Percentiles rank a stretch among this genome's conserved stretches.
These are phyloP conservation scores for Chironomus tepperi DNA, from an alignment of 1,140 invertebrate genomes.

Conservation along the genomic window DNA sequence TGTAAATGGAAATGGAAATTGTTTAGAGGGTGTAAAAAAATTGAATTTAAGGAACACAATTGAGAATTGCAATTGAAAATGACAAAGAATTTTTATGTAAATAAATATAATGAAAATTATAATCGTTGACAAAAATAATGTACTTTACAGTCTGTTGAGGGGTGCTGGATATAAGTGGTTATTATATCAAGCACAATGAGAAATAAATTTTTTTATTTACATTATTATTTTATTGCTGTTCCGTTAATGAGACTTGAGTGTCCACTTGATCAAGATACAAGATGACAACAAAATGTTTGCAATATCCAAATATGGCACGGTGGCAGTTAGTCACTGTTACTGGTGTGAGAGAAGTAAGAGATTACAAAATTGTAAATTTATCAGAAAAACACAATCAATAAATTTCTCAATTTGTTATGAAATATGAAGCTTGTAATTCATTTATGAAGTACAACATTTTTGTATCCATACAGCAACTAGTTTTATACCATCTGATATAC, in stretches of 20 bases:
- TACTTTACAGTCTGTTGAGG: background rate
- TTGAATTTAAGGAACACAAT: background rate
- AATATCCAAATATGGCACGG: too few relatives aligned
- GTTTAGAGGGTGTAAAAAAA: background rate
- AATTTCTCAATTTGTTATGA: conserved; percentile 14
- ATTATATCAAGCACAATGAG: too few relatives aligned
- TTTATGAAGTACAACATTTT: background rate
- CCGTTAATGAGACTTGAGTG: too few relatives aligned
- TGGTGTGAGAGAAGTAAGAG: too few relatives aligned
- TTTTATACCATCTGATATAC: background rate
- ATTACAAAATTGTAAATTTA: background rate
- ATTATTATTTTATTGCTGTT: too few relatives aligned
- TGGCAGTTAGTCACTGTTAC: too few relatives aligned
- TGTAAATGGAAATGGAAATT: background rate
- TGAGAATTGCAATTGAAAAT: background rate
- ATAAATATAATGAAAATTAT: conserved; percentile 15
- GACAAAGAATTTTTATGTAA: background rate
- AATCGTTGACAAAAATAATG: background rate
- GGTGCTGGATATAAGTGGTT: too few relatives aligned
- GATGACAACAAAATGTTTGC: too few relatives aligned
- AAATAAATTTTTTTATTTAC: too few relatives aligned
- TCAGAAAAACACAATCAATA: conserved; percentile 2
- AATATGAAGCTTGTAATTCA: conserved; percentile 14
- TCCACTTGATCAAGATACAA: too few relatives aligned
- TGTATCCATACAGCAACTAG: background rate